Percentiles rank a stretch among this genome's conserved stretches.
phyloP scores from a whole-genome alignment of 2,113 vertebrate genomes.

The Brienomyrus brachyistius region DNA sequence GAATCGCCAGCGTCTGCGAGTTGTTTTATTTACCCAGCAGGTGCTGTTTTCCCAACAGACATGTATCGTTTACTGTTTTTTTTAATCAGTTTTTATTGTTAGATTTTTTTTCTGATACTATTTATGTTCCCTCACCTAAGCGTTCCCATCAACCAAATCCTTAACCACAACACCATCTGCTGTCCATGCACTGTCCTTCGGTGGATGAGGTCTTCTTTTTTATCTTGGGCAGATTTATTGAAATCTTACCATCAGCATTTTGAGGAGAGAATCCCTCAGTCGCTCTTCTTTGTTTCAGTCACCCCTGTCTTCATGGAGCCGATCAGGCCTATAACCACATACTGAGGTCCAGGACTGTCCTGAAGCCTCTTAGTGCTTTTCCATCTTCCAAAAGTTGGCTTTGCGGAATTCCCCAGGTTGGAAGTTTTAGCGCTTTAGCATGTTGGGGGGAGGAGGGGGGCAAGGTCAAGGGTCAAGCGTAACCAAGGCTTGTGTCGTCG shows the following conservation, averaged over 20 bases:
- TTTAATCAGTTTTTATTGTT: background rate
- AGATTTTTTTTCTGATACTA: background rate
- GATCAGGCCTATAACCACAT: background rate
- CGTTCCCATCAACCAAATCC: background rate
- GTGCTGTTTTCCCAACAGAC: background rate
- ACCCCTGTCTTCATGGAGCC: background rate
- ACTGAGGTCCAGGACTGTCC: background rate
- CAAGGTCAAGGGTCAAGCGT: slow-evolving; percentile 49
- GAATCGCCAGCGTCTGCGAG: background rate
- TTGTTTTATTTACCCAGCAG: background rate
- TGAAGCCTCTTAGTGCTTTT: background rate
- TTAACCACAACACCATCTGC: too few relatives aligned
- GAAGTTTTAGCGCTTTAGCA: slow-evolving; percentile 46
- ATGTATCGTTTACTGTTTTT: background rate
- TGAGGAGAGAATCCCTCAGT: background rate
- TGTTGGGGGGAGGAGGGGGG: slow-evolving; percentile 14
- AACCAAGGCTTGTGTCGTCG: slow-evolving; percentile 33
- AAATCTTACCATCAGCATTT: background rate
- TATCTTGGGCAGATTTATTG: background rate
- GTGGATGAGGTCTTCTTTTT: background rate
- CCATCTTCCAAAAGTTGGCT: background rate
- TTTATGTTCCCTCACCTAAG: background rate
- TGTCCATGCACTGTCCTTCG: background rate
- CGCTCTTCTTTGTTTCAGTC: background rate
- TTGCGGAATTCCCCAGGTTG: slow-evolving; percentile 30